Evolutionary conservation across 2,888 invertebrate species (phyloP).

Genomic region (Erpobdella octoculata): DNA sequence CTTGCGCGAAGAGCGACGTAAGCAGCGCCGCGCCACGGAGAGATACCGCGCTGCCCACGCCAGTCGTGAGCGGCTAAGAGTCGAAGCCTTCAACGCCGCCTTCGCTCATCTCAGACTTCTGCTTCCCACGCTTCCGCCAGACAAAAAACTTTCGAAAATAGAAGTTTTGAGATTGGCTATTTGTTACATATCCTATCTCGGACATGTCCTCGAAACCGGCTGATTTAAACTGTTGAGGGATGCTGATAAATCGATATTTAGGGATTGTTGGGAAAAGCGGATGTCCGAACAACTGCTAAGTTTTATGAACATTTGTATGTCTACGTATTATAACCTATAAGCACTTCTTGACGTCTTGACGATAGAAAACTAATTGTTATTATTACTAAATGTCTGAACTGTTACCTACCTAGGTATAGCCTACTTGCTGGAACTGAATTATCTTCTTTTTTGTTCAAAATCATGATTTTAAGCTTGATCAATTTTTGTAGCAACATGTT

Average conservation of each 20-base stretch:
- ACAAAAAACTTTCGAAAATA: constrained; percentile 96
- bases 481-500: not conserved
- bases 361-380: not conserved
- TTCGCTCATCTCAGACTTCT: constrained; percentile 82
- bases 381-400: not conserved
- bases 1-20: constrained; percentile 71
- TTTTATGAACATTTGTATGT: too few species aligned
- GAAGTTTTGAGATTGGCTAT: constrained; percentile 92
- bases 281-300: too few species aligned
- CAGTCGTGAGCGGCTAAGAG: constrained; percentile 84
- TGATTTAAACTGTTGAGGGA: too few species aligned
- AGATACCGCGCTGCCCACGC: constrained; percentile 94
- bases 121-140: constrained; percentile 85
- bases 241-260: too few species aligned
- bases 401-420: not conserved
- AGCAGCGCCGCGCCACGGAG: constrained; percentile 81
- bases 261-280: too few species aligned
- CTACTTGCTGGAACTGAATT: not conserved
- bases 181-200: constrained; percentile 92
- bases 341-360: not conserved
- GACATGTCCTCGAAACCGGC: constrained; percentile 72
- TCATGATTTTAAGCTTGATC: not conserved
- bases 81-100: constrained; percentile 93
- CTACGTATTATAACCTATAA: too few species aligned
- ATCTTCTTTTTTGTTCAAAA: not conserved